These are phyloP conservation scores for Ctenopoma kingsleyae DNA, from an alignment of 2,797 vertebrate species.

Conservation along the genomic window DNA sequence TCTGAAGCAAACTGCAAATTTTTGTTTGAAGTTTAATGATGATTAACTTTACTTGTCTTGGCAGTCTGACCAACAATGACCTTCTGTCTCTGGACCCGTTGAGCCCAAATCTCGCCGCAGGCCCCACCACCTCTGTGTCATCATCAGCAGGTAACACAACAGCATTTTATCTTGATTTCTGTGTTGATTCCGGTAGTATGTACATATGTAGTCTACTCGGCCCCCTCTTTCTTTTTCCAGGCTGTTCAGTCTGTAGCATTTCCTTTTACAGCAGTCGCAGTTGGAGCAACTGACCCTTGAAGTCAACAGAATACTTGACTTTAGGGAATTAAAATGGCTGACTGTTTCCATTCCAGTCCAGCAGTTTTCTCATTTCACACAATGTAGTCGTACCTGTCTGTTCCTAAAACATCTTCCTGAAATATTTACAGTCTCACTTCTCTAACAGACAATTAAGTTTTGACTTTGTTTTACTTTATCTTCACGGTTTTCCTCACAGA, in stretches of 20 bases:
- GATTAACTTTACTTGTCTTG: constrained; percentile 3
- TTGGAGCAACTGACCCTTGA: constrained; percentile 36
- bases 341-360: constrained; percentile 1
- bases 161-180: not conserved
- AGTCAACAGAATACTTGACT: constrained; percentile 33
- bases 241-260: constrained; percentile 29
- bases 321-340: constrained; percentile 29
- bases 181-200: not conserved
- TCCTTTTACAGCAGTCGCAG: constrained; percentile 22
- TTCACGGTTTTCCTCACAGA: not conserved
- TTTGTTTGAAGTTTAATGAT: not conserved
- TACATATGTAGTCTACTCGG: not conserved
- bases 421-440: not conserved
- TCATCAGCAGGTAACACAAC: constrained; percentile 87
- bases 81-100: constrained; percentile 95
- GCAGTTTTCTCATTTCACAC: not conserved
- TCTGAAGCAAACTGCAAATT: not conserved
- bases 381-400: not conserved
- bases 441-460: not conserved
- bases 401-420: not conserved
- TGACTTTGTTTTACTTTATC: constrained; percentile 11
- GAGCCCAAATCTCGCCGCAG: constrained; percentile 84
- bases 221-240: constrained; percentile 4
- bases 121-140: constrained; percentile 84
- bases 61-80: constrained; percentile 90